phyloP scores from a whole-genome alignment of 2,888 invertebrate species.

The Protonemura montana region DNA sequence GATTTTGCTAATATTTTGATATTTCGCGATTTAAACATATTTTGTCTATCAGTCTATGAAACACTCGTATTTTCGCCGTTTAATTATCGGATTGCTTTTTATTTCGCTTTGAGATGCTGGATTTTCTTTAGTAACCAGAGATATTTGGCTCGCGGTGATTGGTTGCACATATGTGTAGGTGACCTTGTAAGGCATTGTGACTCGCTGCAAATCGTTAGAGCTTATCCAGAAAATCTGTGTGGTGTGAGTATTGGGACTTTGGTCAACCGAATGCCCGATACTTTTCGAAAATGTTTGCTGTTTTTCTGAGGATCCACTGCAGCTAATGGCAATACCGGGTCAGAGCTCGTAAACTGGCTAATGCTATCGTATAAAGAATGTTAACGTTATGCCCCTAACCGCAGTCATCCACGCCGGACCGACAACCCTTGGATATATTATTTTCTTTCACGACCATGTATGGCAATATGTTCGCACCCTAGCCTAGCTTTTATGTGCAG shows the following conservation, averaged over 20 bases:
- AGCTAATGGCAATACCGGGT: background rate
- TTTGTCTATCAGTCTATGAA: too few relatives aligned
- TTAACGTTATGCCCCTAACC: background rate
- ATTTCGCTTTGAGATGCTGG: too few relatives aligned
- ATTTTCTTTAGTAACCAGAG: too few relatives aligned
- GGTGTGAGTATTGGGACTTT: background rate
- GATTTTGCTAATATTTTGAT: too few relatives aligned
- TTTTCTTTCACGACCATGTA: conserved; percentile 5
- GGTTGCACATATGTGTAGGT: too few relatives aligned
- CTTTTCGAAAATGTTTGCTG: background rate
- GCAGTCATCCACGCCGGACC: background rate
- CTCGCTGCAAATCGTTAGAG: too few relatives aligned
- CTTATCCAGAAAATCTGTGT: background rate
- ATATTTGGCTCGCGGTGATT: too few relatives aligned
- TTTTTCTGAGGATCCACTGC: background rate
- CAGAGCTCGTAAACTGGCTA: background rate
- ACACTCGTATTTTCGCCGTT: too few relatives aligned
- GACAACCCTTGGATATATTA: background rate
- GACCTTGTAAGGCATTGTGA: too few relatives aligned
- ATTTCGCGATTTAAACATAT: too few relatives aligned
- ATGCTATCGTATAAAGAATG: conserved; percentile 3
- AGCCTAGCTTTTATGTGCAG: background rate
- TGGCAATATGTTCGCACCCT: background rate
- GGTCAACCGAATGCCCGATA: background rate
- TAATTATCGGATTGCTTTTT: too few relatives aligned